A percentile compares a stretch with the other conserved stretches of the same genome.
phyloP scores from a whole-genome alignment of 1,140 invertebrate species.

The Colletes gigas region DNA sequence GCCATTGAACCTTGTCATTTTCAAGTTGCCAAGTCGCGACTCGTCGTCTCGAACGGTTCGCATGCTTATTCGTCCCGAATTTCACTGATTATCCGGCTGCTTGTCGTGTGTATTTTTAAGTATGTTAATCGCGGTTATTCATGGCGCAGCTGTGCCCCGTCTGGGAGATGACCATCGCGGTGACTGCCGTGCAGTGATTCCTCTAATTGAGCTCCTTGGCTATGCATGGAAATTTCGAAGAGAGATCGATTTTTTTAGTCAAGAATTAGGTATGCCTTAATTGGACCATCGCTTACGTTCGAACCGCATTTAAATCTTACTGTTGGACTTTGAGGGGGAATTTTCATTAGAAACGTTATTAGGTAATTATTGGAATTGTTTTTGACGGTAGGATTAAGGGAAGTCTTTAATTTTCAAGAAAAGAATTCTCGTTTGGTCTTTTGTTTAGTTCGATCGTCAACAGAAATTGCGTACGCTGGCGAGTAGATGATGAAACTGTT shows the following conservation, averaged over 20 bases:
- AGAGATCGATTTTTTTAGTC: neutral
- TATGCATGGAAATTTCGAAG: neutral
- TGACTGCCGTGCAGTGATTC: neutral
- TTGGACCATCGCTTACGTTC: no score
- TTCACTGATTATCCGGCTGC: neutral
- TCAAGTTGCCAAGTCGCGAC: slow-evolving; percentile 25
- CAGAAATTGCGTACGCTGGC: no score
- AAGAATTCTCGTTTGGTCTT: no score
- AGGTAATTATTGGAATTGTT: no score
- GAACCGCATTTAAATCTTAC: no score
- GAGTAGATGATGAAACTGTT: no score
- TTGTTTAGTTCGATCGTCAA: no score
- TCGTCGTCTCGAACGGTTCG: neutral
- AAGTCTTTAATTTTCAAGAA: no score
- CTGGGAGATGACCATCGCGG: neutral
- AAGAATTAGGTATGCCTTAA: no score
- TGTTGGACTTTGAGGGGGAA: no score
- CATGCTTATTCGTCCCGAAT: neutral
- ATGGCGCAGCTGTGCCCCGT: neutral
- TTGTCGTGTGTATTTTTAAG: neutral
- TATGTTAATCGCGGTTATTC: slow-evolving; percentile 10
- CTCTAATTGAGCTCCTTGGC: neutral
- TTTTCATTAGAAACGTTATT: no score
- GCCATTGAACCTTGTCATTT: slow-evolving; percentile 32
- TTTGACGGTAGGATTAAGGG: no score